Base-by-base conservation (phyloP, 2,797 vertebrate species). In the Hydrolagus colliei region DNA sequence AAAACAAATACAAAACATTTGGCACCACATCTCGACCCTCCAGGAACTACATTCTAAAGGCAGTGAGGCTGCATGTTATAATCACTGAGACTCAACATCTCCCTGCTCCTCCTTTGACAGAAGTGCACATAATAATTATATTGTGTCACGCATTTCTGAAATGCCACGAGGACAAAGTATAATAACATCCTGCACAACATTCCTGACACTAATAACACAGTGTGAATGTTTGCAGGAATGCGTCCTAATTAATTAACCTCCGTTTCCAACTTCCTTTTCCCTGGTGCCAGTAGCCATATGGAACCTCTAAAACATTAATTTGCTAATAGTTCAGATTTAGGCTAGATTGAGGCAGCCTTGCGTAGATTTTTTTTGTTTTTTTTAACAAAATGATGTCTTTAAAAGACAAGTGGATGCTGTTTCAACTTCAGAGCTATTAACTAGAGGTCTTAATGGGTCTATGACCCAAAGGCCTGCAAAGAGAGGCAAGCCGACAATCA, bases 261-360 rank as follows among this genome's bases (percentile, higher is more conserved):
- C 92, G 86, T 6, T 88, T 77, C 88, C 88, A 92, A 88, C 91
- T 92, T 91, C 91, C 89, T 91, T 91, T 92, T 88, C 90, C 91
- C 94, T 92, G 92, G 92, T 94, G 92, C 93, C 94, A 92, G 90
- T 88, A 88, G 86, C 92, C 95, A 95, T 95, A 93, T 95, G 95
- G 94, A 95, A 96, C 89, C 92, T 94, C 90, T 96, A 95, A 96
- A 95, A 91, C 87, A 87, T 90, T 91, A 89, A 88, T 88, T 91
- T 90, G 88, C 59, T 72, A 78, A 41, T 52, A 72, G 85, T 87
- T 77, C 52, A 68, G 85, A 77, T 87, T 88, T 90, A 90, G 91
- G 92, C 90, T 92, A 92, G 91, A 91, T 75, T 90, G 90, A 90
- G 90, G 91, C 87, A 90, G 92, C 92, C 91, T 87, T 77, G 71